Evolutionary conservation across 2,113 vertebrate genomes (phyloP).

Genomic region (Symphodus melops): DNA sequence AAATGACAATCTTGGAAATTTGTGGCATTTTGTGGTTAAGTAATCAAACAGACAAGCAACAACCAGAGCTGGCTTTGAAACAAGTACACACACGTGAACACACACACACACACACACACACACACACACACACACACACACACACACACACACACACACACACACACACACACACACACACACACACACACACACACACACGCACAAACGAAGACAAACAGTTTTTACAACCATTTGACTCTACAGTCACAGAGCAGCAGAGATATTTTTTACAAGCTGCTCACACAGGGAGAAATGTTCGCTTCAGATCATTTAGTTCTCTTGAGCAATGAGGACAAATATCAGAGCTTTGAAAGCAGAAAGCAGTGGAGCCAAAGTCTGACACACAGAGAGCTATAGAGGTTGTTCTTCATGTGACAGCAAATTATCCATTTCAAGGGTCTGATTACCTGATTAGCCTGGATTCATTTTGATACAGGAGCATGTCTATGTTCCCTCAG

Average conservation of each 20-base stretch:
- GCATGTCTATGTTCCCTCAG: too few species aligned
- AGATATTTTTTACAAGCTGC: slow-evolving; percentile 59
- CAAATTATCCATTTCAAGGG: too few species aligned
- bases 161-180: slow-evolving; percentile 23
- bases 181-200: slow-evolving; percentile 36
- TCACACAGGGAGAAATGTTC: slow-evolving; percentile 27
- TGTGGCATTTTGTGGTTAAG: slow-evolving; percentile 44
- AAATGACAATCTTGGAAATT: slow-evolving; percentile 33
- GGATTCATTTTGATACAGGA: too few species aligned
- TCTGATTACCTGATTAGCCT: not conserved
- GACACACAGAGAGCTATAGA: not conserved
- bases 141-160: slow-evolving; percentile 38
- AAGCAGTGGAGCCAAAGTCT: slow-evolving; percentile 1
- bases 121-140: slow-evolving; percentile 27
- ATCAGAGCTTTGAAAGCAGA: not conserved
- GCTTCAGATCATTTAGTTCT: slow-evolving; percentile 28
- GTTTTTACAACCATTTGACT: slow-evolving; percentile 49
- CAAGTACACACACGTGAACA: slow-evolving; percentile 5
- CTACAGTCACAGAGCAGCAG: slow-evolving; percentile 45
- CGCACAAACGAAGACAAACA: not conserved
- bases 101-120: too few species aligned
- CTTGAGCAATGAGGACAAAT: slow-evolving; percentile 7
- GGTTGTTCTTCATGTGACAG: not conserved
- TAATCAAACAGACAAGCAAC: slow-evolving; percentile 25
- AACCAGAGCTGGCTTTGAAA: slow-evolving; percentile 21